These are phyloP conservation scores for Geotrupes spiniger DNA, from an alignment of 2,888 invertebrate genomes.

Conservation along the genomic window DNA sequence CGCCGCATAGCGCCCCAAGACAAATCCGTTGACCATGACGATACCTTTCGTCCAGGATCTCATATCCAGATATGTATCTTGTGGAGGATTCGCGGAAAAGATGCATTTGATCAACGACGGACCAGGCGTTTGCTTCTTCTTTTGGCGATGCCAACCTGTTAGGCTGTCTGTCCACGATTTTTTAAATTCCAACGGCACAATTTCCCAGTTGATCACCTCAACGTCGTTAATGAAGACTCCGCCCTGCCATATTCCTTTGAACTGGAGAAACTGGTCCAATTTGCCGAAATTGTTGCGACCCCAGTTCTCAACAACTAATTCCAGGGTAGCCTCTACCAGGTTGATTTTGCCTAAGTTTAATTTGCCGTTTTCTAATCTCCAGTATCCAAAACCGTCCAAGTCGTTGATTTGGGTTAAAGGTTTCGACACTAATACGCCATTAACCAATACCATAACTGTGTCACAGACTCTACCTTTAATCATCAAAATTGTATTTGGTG, in stretches of 20 bases:
- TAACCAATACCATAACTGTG: slow-evolving; percentile 53
- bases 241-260: slow-evolving; percentile 49
- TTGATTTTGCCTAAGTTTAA: slow-evolving; percentile 32
- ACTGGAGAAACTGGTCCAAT: slow-evolving; percentile 49
- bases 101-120: slow-evolving; percentile 58
- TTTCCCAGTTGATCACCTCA: slow-evolving; percentile 49
- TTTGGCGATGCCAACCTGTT: slow-evolving; percentile 37
- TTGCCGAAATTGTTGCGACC: slow-evolving; percentile 68
- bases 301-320: slow-evolving; percentile 68
- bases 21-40: slow-evolving; percentile 80
- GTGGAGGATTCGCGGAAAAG: slow-evolving; percentile 53
- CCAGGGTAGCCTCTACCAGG: slow-evolving; percentile 36
- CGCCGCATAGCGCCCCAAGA: slow-evolving; percentile 82
- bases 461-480: slow-evolving; percentile 53
- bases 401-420: slow-evolving; percentile 39
- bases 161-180: slow-evolving; percentile 46
- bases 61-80: slow-evolving; percentile 77
- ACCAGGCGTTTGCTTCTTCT: slow-evolving; percentile 41
- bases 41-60: slow-evolving; percentile 83
- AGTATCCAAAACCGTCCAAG: slow-evolving; percentile 48
- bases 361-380: slow-evolving; percentile 31
- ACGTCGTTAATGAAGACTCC: slow-evolving; percentile 48
- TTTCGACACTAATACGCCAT: slow-evolving; percentile 47
- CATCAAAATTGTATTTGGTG: slow-evolving; percentile 37
- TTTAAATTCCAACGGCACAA: slow-evolving; percentile 56